Conservation (phyloP, 2,113 vertebrate genomes). For the Chauna torquata region DNA sequence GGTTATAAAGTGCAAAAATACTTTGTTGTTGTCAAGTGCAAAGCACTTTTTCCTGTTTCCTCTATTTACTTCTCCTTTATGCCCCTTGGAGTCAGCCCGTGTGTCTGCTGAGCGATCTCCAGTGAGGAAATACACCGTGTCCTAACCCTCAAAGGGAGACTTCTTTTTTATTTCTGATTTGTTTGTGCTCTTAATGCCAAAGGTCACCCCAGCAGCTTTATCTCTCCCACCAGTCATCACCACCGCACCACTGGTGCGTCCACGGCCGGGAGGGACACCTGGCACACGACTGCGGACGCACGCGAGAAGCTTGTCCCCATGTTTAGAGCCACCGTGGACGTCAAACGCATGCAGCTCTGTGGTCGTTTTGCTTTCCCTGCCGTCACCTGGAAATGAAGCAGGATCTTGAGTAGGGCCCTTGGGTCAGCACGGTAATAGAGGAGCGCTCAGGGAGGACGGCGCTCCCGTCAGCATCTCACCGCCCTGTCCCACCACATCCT, state of each 20-base stretch:
- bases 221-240: neutral
- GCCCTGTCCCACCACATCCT: too few species aligned
- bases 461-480: neutral
- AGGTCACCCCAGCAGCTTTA: neutral
- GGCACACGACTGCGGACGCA: accelerated
- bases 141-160: neutral
- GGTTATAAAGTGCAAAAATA: neutral
- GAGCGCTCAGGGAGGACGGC: neutral
- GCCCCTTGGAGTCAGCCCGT: neutral
- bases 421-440: neutral
- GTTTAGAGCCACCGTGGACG: accelerated
- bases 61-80: slow-evolving; percentile 64
- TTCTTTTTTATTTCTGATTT: slow-evolving; percentile 20
- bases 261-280: neutral
- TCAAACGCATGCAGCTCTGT: accelerated
- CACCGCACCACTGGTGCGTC: neutral
- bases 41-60: slow-evolving; percentile 31
- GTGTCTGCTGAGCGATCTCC: slow-evolving; percentile 9
- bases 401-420: neutral
- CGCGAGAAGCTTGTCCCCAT: neutral
- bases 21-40: neutral
- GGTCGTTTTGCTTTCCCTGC: neutral
- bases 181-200: neutral
- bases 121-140: slow-evolving; percentile 17
- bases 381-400: neutral